Base-by-base conservation (phyloP, 2,797 vertebrate genomes). In the Rousettus madagascariensis region DNA sequence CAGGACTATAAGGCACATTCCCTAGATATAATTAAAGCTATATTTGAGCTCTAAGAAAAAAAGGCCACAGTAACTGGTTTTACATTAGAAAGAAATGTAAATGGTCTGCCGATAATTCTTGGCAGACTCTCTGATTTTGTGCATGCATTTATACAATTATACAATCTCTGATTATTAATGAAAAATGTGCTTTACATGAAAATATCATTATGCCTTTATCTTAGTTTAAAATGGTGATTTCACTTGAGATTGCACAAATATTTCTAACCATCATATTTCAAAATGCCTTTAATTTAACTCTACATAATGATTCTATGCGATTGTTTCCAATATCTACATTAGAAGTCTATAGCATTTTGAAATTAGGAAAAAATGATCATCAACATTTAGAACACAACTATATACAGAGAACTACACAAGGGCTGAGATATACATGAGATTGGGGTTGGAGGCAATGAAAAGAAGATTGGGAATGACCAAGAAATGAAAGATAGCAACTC, bases 81-180 rank as follows among this genome's bases (percentile, higher is more conserved):
- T 95, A 86, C 63, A 95, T 94, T 77, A 93, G 83, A 93, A 68
- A 89, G 74, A 95, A 74, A n/a, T 96, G 22, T 89, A 75, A 83
- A 95, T 41, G 90, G 69, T 95, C 79, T 91, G 66, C 74, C 86
- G 51, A 78, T 86, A 91, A 94, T 95, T 97, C 92, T 93, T 90
- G 61, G 55, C 95, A 97, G 93, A 61, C 57, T 88, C 41, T 65
- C n/a, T 90, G 68, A 86, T 82, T 95, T 79, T 93, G 63, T 96
- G 71, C 87, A 94, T 93, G 65, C 43, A 91, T 94, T 96, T 91
- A 92, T 61, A 71, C 36, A 96, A 96, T 94, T 95, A 95, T 43
- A 92, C 7, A 78, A 30, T 55, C 24, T 94, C 85, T 84, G 19
- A 38, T 79, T 83, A 85, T 94, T 89, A 96, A 92, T 46, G 13